These are phyloP conservation scores for Mactromeris polynyma DNA, from an alignment of 2,888 invertebrate species.

Conservation along the genomic window DNA sequence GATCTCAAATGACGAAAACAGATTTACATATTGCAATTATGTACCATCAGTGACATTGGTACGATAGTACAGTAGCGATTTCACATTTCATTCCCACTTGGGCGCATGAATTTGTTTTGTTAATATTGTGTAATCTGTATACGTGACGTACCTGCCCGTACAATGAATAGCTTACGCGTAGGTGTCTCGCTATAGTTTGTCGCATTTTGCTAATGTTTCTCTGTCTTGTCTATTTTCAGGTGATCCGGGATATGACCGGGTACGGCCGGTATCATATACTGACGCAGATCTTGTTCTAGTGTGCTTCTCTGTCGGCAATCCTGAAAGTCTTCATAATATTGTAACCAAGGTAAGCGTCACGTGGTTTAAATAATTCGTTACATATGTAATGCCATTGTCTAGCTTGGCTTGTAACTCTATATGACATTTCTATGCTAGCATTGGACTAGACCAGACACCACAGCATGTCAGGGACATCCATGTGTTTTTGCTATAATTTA, in stretches of 20 bases:
- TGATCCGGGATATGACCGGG: conserved; percentile 81
- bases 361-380: neutral
- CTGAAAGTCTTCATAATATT: conserved; percentile 81
- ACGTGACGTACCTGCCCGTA: neutral
- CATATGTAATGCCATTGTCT: no score
- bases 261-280: conserved; percentile 82
- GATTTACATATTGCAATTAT: neutral
- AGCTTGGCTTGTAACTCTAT: no score
- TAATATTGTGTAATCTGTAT: neutral
- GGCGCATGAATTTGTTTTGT: neutral
- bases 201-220: neutral
- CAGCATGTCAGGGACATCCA: no score
- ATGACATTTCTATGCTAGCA: no score
- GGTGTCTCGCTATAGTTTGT: neutral
- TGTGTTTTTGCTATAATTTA: no score
- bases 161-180: neutral
- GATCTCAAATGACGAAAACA: neutral
- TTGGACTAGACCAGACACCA: no score
- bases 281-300: conserved; percentile 82
- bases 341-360: conserved; percentile 77
- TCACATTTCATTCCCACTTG: neutral
- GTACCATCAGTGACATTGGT: neutral
- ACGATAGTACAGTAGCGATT: neutral
- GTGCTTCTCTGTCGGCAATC: conserved; percentile 83
- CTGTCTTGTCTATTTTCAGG: conserved; percentile 72